phyloP scores from a whole-genome alignment of 2,797 vertebrate genomes.

The Chromis chromis region DNA sequence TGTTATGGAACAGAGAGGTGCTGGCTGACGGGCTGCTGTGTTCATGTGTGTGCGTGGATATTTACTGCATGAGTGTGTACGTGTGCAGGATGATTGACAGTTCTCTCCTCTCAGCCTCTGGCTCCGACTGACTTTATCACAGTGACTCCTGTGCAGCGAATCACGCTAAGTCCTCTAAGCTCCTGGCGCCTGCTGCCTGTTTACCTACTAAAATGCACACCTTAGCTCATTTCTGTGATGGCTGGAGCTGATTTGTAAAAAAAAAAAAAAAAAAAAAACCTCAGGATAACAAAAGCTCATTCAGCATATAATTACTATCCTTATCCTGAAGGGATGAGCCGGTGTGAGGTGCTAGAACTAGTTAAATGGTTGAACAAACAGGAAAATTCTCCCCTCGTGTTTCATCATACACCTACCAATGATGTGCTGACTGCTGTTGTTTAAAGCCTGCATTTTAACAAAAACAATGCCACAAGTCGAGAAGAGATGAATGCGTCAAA shows the following conservation, averaged over 20 bases:
- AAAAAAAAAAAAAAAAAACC: constrained; percentile 38
- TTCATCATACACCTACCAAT: constrained; percentile 27
- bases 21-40: constrained; percentile 17
- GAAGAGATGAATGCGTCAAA: neutral
- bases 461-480: neutral
- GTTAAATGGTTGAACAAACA: constrained; percentile 59
- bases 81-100: constrained; percentile 62
- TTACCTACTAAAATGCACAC: constrained; percentile 67
- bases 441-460: no score
- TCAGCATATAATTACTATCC: constrained; percentile 66
- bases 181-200: constrained; percentile 54
- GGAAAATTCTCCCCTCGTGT: constrained; percentile 27
- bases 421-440: neutral
- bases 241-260: constrained; percentile 47
- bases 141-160: constrained; percentile 40
- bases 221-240: constrained; percentile 58
- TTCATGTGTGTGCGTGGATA: neutral
- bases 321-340: constrained; percentile 57
- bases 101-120: constrained; percentile 30
- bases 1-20: constrained; percentile 29
- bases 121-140: constrained; percentile 63
- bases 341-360: constrained; percentile 47
- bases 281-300: constrained; percentile 53
- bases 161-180: constrained; percentile 59
- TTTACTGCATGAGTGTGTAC: no score